These are phyloP conservation scores for Lordiphosa collinella DNA, from an alignment of 1,140 invertebrate genomes.

Conservation along the genomic window DNA sequence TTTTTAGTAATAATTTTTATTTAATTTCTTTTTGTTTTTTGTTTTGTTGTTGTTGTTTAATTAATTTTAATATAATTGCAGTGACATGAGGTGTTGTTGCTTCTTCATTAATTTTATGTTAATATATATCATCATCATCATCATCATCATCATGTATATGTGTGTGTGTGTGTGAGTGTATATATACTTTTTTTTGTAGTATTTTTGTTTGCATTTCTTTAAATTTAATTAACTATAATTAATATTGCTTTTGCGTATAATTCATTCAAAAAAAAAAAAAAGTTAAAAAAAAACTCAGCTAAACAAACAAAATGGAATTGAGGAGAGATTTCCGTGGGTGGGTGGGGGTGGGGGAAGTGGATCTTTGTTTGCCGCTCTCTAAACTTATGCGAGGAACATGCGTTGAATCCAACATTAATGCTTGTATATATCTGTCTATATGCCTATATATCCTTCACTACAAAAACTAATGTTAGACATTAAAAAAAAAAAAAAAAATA, in stretches of 20 bases:
- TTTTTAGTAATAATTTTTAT: constrained; percentile 77
- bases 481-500: constrained; percentile 33
- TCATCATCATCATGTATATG: constrained; percentile 15
- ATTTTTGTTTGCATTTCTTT: constrained; percentile 48
- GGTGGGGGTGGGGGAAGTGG: not conserved
- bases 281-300: constrained; percentile 34
- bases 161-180: constrained; percentile 31
- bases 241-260: constrained; percentile 76
- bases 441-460: constrained; percentile 4
- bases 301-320: constrained; percentile 64
- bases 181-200: constrained; percentile 16
- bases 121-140: constrained; percentile 24
- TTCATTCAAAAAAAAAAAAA: constrained; percentile 60
- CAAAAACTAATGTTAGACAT: constrained; percentile 10
- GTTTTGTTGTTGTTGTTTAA: constrained; percentile 63
- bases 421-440: constrained; percentile 1
- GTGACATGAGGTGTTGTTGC: constrained; percentile 76
- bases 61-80: constrained; percentile 77
- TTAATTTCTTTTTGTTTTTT: constrained; percentile 66
- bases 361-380: constrained; percentile 52
- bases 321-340: not conserved
- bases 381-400: constrained; percentile 76
- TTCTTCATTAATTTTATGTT: constrained; percentile 69
- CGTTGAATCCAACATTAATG: constrained; percentile 63
- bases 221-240: constrained; percentile 78